Percentiles rank a stretch among this genome's conserved stretches.
phyloP scores from a whole-genome alignment of 2,888 invertebrate species.

The Lymantria dispar region DNA sequence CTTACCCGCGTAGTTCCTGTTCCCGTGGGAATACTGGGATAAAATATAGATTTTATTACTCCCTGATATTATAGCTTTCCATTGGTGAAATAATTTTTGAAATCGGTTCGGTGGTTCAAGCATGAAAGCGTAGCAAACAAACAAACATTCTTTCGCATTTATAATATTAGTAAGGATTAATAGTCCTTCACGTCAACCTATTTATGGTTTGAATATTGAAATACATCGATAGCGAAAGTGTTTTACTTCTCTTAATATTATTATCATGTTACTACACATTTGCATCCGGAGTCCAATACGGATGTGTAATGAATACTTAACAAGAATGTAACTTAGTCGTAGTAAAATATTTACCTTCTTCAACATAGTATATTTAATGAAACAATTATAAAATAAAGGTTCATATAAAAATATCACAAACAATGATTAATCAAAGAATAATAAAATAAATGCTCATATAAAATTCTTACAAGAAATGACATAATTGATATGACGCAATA shows the following conservation, averaged over 20 bases:
- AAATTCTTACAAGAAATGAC: constrained; percentile 4
- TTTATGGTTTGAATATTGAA: constrained; percentile 20
- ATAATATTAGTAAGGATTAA: too few species aligned
- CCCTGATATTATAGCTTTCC: too few species aligned
- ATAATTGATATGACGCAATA: constrained; percentile 1
- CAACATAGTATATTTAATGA: constrained; percentile 17
- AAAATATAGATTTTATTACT: too few species aligned
- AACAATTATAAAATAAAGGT: constrained; percentile 12
- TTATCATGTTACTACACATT: constrained; percentile 19
- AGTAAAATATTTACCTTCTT: constrained; percentile 27
- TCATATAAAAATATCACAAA: constrained; percentile 5
- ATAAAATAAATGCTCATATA: constrained; percentile 5
- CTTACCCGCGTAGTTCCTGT: too few species aligned
- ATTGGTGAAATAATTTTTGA: too few species aligned
- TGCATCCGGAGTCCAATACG: constrained; percentile 26
- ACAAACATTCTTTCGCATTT: too few species aligned
- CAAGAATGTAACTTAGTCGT: constrained; percentile 1
- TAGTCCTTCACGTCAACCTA: too few species aligned
- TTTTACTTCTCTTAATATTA: constrained; percentile 27
- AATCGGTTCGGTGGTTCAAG: too few species aligned
- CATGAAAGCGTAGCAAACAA: too few species aligned
- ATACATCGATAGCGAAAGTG: constrained; percentile 35
- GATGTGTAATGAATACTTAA: constrained; percentile 26
- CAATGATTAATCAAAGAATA: neutral
- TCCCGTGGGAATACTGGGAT: too few species aligned